Conservation (phyloP, 2,888 invertebrate species). For the Drosophila yooni region DNA sequence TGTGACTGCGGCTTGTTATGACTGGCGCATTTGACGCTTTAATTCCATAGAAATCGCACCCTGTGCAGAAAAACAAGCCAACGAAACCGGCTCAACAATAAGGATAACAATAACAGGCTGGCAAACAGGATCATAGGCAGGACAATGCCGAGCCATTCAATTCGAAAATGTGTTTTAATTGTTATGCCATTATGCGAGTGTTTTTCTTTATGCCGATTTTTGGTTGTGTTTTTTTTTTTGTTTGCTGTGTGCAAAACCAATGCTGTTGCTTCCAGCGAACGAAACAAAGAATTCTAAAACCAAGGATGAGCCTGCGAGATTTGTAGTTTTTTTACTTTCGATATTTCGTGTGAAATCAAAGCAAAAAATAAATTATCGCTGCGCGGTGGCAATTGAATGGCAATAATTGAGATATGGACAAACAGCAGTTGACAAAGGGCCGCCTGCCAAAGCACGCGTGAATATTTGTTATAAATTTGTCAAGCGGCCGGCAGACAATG, state of each 20-base stretch:
- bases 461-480: conserved; percentile 82
- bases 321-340: conserved; percentile 17
- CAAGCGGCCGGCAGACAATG: conserved; percentile 51
- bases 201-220: conserved; percentile 51
- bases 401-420: conserved; percentile 73
- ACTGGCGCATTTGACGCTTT: conserved; percentile 78
- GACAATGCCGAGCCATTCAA: conserved; percentile 61
- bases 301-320: conserved; percentile 33
- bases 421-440: conserved; percentile 58
- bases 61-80: conserved; percentile 29
- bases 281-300: conserved; percentile 50
- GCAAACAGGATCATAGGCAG: conserved; percentile 58
- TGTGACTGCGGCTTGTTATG: conserved; percentile 65
- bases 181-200: conserved; percentile 62
- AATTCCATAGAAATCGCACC: conserved; percentile 71
- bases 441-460: conserved; percentile 79
- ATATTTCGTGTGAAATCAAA: conserved; percentile 67
- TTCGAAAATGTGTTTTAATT: conserved; percentile 78
- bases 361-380: conserved; percentile 39
- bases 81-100: conserved; percentile 26
- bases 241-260: conserved; percentile 69
- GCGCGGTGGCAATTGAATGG: conserved; percentile 70
- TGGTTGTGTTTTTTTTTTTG: conserved; percentile 28
- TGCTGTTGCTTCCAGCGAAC: conserved; percentile 62
- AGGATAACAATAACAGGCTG: conserved; percentile 16